Evolutionary conservation across 2,113 vertebrate species (phyloP), one percentile per base, ranked within the genome.

Genomic region (Platysteira castanea): DNA sequence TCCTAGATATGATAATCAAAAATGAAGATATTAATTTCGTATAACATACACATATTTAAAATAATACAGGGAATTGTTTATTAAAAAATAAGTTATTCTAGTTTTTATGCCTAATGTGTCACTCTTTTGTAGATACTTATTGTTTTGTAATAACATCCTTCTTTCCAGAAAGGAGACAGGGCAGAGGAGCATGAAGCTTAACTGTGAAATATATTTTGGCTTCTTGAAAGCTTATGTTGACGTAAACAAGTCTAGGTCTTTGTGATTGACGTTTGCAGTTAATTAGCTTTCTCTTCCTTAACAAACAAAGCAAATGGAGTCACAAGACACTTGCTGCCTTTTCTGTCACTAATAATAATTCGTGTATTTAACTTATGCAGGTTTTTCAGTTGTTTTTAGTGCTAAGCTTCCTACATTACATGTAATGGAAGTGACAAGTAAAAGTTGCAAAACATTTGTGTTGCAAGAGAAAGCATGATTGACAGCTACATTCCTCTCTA

Each of bases 271-370:
- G 64, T 92, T 95, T 97, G 85, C 90, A 95, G 89, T 95, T 97
- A 97, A 97, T 98, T 96, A 95, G 84, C 84, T 96, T 96, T 98
- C 96, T 96, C 79, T 94, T 97, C 56, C 35, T 96, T 95, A 96
- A 96, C 81, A 96, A 98, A 97, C 95, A 96, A 93, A 94, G 76
- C 90, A 96, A 97, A 96, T 89, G 92, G 87, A 96, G 73, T 95
- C 56, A 53, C 93, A 94, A 92, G 87, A 74, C 73, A 91, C 79
- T 96, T 60, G 60, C 95, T 97, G 87, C 88, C 59, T 96, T 94
- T 93, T 95, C 80, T 97, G 92, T 97, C 94, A 93, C 86, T 97
- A 5, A 79, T 96, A 93, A 93, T 97, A 97, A 96, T 96, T 91
- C 96, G 92, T 89, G 59, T 95, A 93, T 97, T 98, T 97, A 97